phyloP scores from a whole-genome alignment of 2,888 invertebrate genomes.

The Tachina fera region DNA sequence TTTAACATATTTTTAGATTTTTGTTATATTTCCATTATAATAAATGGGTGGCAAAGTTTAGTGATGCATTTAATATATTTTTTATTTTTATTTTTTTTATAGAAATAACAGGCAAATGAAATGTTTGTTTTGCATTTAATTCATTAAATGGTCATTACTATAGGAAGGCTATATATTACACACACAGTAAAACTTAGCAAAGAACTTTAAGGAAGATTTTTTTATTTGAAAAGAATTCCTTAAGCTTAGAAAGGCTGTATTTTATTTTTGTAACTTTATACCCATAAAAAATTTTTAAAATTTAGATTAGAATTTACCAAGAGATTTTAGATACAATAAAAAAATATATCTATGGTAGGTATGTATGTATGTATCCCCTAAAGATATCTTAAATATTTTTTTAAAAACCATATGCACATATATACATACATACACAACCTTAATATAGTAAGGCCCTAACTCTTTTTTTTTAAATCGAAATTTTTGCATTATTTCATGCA shows the following conservation, averaged over 20 bases:
- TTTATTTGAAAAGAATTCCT: background rate
- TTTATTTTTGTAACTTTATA: too few species aligned
- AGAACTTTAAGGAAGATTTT: background rate
- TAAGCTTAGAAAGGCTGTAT: background rate
- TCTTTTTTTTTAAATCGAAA: too few species aligned
- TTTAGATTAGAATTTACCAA: too few species aligned
- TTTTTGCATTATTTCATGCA: too few species aligned
- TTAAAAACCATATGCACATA: background rate
- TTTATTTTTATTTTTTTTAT: constrained; percentile 52
- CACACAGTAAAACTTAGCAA: background rate
- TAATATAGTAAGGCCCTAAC: too few species aligned
- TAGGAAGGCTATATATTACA: background rate
- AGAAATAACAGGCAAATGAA: constrained; percentile 28
- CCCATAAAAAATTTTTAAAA: too few species aligned
- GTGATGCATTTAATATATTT: constrained; percentile 62
- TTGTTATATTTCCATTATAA: constrained; percentile 22
- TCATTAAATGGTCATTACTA: constrained; percentile 46
- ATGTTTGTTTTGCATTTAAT: constrained; percentile 35
- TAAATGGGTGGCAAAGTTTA: constrained; percentile 51
- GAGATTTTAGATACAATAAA: too few species aligned
- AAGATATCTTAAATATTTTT: too few species aligned
- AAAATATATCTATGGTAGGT: too few species aligned
- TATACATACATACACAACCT: background rate
- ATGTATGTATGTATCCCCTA: too few species aligned
- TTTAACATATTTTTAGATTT: background rate